Conservation (phyloP, 2,888 invertebrate genomes). For the Nomada flava region DNA sequence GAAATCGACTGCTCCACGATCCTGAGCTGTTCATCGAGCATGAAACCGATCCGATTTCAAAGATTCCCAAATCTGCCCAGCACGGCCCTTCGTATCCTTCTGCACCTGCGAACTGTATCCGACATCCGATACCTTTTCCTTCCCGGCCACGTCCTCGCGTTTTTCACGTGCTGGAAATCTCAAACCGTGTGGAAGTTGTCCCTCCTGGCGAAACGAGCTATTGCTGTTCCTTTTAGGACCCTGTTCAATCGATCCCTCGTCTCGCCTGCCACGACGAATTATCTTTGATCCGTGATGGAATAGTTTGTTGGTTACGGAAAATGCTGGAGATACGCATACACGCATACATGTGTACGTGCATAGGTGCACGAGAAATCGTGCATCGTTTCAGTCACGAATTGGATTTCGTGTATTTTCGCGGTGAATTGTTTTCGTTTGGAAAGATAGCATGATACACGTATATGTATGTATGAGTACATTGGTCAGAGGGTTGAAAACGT, state of each 20-base stretch:
- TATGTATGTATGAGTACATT: too few species aligned
- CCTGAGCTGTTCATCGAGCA: constrained; percentile 47
- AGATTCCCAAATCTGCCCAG: constrained; percentile 35
- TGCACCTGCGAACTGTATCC: constrained; percentile 60
- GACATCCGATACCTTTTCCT: constrained; percentile 66
- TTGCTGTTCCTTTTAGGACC: constrained; percentile 11
- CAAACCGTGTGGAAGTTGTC: constrained; percentile 56
- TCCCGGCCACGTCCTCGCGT: not conserved
- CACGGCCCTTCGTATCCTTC: constrained; percentile 42
- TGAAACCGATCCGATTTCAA: constrained; percentile 65
- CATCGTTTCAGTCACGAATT: not conserved
- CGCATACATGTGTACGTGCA: not conserved
- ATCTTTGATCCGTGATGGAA: constrained; percentile 9
- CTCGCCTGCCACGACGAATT: constrained; percentile 42
- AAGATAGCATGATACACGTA: not conserved
- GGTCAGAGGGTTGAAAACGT: not conserved
- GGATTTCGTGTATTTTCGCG: not conserved
- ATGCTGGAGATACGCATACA: not conserved
- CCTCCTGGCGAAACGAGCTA: constrained; percentile 30
- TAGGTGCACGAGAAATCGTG: not conserved
- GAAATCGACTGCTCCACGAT: constrained; percentile 50
- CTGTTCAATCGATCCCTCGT: constrained; percentile 19
- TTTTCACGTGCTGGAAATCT: constrained; percentile 24
- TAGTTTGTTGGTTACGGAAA: constrained; percentile 5
- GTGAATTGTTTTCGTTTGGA: not conserved